Evolutionary conservation across 92 coral and sea anemone genomes (phyloP).

Genomic region (Zoanthus gigantus): DNA sequence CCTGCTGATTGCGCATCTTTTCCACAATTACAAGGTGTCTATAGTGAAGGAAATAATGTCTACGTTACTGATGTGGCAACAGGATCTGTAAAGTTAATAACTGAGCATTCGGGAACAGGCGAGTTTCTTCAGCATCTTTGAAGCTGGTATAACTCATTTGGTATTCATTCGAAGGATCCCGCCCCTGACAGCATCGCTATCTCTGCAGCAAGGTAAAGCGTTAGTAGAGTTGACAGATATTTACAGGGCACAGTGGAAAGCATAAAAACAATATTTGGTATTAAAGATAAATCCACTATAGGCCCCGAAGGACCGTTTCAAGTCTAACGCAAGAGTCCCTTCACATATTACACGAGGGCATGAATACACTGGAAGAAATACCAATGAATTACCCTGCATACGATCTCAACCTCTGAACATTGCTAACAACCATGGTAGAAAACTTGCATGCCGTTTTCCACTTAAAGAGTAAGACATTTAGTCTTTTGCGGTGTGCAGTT

Average conservation of each 20-base stretch:
- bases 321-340: slow-evolving; percentile 7
- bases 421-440: slow-evolving; percentile 33
- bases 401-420: slow-evolving; percentile 22
- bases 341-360: background rate
- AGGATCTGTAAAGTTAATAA: too few relatives aligned
- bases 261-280: slow-evolving; percentile 41
- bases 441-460: slow-evolving; percentile 14
- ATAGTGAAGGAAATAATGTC: too few relatives aligned
- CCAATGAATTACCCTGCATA: background rate
- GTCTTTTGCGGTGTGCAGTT: background rate
- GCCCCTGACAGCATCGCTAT: background rate
- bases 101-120: too few relatives aligned
- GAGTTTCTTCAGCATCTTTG: too few relatives aligned
- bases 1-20: too few relatives aligned
- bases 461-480: slow-evolving; percentile 10
- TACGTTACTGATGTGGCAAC: too few relatives aligned
- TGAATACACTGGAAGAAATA: slow-evolving; percentile 29
- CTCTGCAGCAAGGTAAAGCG: background rate
- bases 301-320: slow-evolving; percentile 52
- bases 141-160: too few relatives aligned
- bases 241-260: slow-evolving; percentile 43
- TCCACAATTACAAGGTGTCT: too few relatives aligned
- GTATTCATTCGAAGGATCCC: too few relatives aligned
- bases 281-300: slow-evolving; percentile 38
- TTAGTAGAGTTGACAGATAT: background rate